Evolutionary conservation across 2,113 vertebrate species (phyloP).

Genomic region (Hippolais icterina): DNA sequence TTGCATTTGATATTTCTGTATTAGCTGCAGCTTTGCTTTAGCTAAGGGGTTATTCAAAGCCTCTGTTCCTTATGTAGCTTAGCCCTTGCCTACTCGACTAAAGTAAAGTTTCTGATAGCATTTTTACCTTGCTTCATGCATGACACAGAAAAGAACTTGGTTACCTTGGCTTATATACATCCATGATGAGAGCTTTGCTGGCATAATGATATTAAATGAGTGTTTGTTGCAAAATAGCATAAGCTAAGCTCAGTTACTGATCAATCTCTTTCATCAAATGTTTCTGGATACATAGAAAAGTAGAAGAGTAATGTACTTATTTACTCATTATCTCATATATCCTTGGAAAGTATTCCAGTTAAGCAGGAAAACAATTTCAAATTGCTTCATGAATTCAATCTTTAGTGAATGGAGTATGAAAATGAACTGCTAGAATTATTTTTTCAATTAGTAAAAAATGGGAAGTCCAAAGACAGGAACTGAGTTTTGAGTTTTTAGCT

Average conservation of each 20-base stretch:
- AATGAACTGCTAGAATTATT: background rate
- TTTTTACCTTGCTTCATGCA: background rate
- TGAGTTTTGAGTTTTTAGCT: background rate
- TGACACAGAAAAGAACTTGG: background rate
- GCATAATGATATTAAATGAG: background rate
- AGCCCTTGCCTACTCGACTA: background rate
- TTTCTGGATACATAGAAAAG: background rate
- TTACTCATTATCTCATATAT: background rate
- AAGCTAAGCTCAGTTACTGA: background rate
- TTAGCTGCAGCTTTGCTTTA: background rate
- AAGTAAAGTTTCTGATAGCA: background rate
- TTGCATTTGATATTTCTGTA: background rate
- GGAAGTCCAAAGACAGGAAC: background rate
- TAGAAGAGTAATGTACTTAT: background rate
- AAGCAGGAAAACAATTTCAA: background rate
- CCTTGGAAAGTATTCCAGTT: background rate
- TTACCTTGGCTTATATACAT: background rate
- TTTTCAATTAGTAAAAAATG: background rate
- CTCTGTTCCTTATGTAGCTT: background rate
- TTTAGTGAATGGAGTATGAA: background rate
- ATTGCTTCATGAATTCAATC: background rate
- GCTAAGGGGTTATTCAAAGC: background rate
- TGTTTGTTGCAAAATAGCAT: background rate
- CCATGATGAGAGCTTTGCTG: background rate
- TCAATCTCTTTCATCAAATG: background rate